Base-by-base conservation (phyloP, 1,140 invertebrate genomes). In the Fopius arisanus region DNA sequence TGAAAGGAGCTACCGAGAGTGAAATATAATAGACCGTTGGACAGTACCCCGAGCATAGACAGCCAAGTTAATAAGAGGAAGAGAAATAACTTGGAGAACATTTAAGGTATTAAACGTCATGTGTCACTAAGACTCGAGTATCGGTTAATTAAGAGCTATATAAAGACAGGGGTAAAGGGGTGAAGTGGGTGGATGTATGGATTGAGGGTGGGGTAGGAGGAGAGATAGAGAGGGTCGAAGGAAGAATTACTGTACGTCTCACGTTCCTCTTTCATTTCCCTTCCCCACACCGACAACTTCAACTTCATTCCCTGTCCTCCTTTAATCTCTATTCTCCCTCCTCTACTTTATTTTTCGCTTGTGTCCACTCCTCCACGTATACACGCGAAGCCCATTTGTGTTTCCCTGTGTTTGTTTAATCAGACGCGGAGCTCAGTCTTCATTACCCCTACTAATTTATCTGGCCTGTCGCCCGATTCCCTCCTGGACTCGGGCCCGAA, bases 321-420 rank as follows among this genome's bases (percentile, higher is more conserved):
- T 70, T 67, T 16, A 40, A 40, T 76, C 70, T 43, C 33, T 4
- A 7, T n/a, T 19, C 51, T 70, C 37, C 66, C 10, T n/a, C 10
- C 10, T 65, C 62, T 76, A 43, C 28, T 51, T 74, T 51, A 23
- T 72, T 48, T 40, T 75, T 28, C 37, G 7, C 33, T 67, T 43
- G 66, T 67, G 65, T 63, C 68, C 51, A 67, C 67, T 71, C 76
- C 77, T 78, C 77, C 77, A 79, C 75, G 33, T 41, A 67, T 59
- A 67, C 65, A 68, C 41, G 40, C 48, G 26, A 67, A 66, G 73
- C 63, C 83, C 79, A 81, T 82, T 82, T 75, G 77, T 79, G 77
- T 80, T 81, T 81, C 80, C 54, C 75, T 84, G 84, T 85, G 82
- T 85, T 84, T 85, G 83, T 85, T 85, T 85, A 85, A 85, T 84